A percentile compares a stretch with the other conserved stretches of the same genome.
phyloP scores from a whole-genome alignment of 2,113 vertebrate species.

The Cephalopholis sonnerati region DNA sequence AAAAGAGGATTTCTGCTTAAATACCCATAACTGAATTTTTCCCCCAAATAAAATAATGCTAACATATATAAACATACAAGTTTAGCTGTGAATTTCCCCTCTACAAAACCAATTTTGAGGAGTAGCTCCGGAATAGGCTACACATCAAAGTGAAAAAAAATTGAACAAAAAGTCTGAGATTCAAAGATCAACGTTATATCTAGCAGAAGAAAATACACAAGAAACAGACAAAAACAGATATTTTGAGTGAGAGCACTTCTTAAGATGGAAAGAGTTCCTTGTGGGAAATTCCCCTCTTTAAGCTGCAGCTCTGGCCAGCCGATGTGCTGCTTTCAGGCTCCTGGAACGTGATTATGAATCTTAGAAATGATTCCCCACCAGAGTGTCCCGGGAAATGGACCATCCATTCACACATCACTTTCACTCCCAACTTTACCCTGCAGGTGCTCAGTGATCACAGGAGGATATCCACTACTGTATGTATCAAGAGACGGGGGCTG shows the following conservation, averaged over 20 bases:
- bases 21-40: neutral
- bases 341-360: constrained; percentile 35
- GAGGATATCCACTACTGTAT: constrained; percentile 31
- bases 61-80: neutral
- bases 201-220: neutral
- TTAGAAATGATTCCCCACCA: constrained; percentile 4
- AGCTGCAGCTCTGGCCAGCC: constrained; percentile 6
- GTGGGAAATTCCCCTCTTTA: constrained; percentile 31
- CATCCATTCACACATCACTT: constrained; percentile 36
- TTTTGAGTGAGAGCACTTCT: constrained; percentile 12
- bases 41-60: neutral
- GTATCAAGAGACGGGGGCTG: constrained; percentile 14
- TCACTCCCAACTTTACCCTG: constrained; percentile 24
- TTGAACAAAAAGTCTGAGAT: neutral
- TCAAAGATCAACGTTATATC: neutral
- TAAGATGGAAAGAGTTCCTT: neutral
- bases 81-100: neutral
- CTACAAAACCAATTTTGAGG: neutral
- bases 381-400: constrained; percentile 24
- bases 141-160: neutral
- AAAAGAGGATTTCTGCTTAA: constrained; percentile 45
- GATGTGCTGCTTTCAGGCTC: constrained; percentile 23
- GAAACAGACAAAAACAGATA: neutral
- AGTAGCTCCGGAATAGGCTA: neutral
- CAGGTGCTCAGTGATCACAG: constrained; percentile 46